Evolutionary conservation across 2,888 invertebrate species (phyloP).

Genomic region (Aromia moschata): DNA sequence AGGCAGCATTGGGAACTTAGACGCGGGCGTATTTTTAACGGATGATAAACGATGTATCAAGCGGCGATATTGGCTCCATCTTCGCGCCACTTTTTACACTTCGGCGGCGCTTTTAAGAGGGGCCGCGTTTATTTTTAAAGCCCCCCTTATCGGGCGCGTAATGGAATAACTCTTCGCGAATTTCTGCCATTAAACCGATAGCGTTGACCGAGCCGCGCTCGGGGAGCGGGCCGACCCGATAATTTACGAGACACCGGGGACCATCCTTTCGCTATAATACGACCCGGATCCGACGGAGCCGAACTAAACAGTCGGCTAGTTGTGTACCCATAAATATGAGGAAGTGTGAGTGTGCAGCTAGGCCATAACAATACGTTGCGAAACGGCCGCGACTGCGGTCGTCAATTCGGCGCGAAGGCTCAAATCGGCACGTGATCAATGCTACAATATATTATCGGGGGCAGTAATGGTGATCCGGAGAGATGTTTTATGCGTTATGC

Average conservation of each 20-base stretch:
- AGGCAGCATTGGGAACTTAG: too few species aligned
- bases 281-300: constrained; percentile 29
- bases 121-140: constrained; percentile 1
- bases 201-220: constrained; percentile 33
- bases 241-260: constrained; percentile 34
- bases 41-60: too few species aligned
- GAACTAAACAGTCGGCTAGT: constrained; percentile 37
- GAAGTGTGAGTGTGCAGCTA: constrained; percentile 22
- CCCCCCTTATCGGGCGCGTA: background rate
- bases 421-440: constrained; percentile 9
- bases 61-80: background rate
- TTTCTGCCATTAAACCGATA: constrained; percentile 34
- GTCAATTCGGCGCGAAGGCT: background rate
- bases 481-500: background rate
- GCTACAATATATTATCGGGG: background rate
- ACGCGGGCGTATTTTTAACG: too few species aligned
- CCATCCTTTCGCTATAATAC: constrained; percentile 27
- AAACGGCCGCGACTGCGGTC: background rate
- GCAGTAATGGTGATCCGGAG: background rate
- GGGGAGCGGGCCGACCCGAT: constrained; percentile 22
- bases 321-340: constrained; percentile 34
- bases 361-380: constrained; percentile 8
- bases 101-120: background rate
- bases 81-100: background rate
- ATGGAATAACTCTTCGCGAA: constrained; percentile 16